phyloP scores from a whole-genome alignment of 1,140 invertebrate species.

The Ceratina japonica region DNA sequence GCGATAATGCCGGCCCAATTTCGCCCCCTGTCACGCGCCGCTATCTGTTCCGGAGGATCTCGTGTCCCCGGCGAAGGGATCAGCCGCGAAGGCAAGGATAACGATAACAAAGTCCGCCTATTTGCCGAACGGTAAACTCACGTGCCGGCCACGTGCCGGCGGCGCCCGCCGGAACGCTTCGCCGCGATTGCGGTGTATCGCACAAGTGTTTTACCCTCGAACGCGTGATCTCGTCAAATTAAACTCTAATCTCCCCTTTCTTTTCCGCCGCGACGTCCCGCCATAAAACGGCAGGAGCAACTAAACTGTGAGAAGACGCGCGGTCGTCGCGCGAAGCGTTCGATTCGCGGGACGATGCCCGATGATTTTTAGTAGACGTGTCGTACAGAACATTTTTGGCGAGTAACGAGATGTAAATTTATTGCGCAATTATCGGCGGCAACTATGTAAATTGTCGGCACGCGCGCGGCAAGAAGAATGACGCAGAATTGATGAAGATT shows the following conservation, averaged over 20 bases:
- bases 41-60: constrained; percentile 27
- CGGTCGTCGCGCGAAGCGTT: no score
- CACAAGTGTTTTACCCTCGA: constrained; percentile 49
- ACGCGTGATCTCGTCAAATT: constrained; percentile 42
- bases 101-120: constrained; percentile 44
- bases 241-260: constrained; percentile 27
- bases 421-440: constrained; percentile 45
- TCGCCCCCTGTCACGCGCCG: constrained; percentile 23
- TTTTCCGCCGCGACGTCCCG: background rate
- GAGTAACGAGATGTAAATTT: constrained; percentile 52
- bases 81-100: constrained; percentile 26
- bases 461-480: constrained; percentile 36
- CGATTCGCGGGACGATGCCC: constrained; percentile 27
- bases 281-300: background rate
- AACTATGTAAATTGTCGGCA: constrained; percentile 37
- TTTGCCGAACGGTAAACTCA: constrained; percentile 30
- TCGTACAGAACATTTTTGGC: constrained; percentile 43
- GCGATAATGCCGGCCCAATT: constrained; percentile 37
- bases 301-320: background rate
- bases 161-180: constrained; percentile 8
- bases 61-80: background rate
- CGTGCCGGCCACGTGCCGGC: constrained; percentile 42
- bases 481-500: constrained; percentile 50
- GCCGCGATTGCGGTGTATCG: constrained; percentile 43
- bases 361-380: constrained; percentile 43